Percentiles rank a stretch among this genome's conserved stretches.
phyloP scores from a whole-genome alignment of 2,113 vertebrate species.

The Perognathus longimembris region DNA sequence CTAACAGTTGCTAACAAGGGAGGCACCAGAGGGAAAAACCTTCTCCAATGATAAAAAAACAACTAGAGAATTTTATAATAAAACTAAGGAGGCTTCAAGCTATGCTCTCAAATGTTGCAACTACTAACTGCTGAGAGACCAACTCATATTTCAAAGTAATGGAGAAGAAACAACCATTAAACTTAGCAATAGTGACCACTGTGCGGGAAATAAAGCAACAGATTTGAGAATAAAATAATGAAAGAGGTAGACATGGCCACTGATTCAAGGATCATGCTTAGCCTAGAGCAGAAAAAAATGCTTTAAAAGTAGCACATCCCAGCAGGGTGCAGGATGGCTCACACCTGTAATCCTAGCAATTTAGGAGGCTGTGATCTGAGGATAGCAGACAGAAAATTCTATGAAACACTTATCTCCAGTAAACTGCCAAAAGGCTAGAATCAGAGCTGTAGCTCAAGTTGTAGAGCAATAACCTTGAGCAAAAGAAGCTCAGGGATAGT shows the following conservation, averaged over 20 bases:
- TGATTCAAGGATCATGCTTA: not conserved
- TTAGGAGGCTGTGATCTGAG: too few relatives aligned
- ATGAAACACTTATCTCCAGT: too few relatives aligned
- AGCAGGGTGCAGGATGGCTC: too few relatives aligned
- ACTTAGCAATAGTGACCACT: not conserved
- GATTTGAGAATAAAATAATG: too few relatives aligned
- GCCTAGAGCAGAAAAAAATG: not conserved
- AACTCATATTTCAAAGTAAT: conserved; percentile 27
- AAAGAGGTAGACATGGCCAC: not conserved
- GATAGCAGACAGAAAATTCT: too few relatives aligned
- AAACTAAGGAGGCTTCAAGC: not conserved
- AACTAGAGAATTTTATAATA: not conserved
- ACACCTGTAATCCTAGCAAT: too few relatives aligned
- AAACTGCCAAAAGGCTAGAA: too few relatives aligned
- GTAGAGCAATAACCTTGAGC: too few relatives aligned
- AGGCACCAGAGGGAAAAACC: not conserved
- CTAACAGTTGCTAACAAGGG: conserved; percentile 47
- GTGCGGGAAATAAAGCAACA: not conserved
- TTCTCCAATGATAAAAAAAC: not conserved
- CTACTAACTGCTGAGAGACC: not conserved
- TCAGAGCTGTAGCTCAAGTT: too few relatives aligned
- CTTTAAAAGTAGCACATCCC: not conserved
- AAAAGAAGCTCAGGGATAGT: too few relatives aligned
- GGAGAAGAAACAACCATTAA: not conserved
- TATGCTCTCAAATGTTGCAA: not conserved